Percentiles rank a stretch among this genome's conserved stretches.
Conservation (phyloP, 2,113 vertebrate genomes). For the Chloropsis cyanopogon region DNA sequence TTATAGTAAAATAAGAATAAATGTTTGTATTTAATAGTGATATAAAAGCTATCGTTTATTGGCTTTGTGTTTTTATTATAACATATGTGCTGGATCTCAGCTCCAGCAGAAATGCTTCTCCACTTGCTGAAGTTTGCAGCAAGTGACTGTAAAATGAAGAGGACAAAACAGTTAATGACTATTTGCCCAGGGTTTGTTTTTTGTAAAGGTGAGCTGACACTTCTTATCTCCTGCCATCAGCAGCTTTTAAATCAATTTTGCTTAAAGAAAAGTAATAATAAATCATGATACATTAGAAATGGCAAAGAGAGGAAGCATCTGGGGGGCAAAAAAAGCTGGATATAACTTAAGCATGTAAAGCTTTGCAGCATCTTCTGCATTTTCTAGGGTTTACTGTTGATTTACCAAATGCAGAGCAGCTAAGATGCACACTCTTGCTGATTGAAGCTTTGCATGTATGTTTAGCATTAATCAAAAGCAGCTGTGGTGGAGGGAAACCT, state of each 20-base stretch:
- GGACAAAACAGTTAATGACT: background rate
- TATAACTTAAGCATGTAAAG: background rate
- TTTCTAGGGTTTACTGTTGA: constrained; percentile 45
- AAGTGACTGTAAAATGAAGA: background rate
- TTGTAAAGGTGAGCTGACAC: background rate
- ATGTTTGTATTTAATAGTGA: constrained; percentile 49
- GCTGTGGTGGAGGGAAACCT: constrained; percentile 40
- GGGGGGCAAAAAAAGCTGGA: background rate
- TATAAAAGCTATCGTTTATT: constrained; percentile 19
- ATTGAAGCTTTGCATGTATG: constrained; percentile 47
- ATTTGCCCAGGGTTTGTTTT: background rate
- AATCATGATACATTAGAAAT: background rate
- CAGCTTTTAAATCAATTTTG: constrained; percentile 1
- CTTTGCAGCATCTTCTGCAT: constrained; percentile 41
- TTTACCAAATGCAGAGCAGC: background rate
- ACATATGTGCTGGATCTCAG: background rate
- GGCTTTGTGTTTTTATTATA: background rate
- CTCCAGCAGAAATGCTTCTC: background rate
- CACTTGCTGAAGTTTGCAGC: background rate
- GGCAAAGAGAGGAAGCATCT: background rate
- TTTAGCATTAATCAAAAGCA: constrained; percentile 61
- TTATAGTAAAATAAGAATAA: constrained; percentile 53
- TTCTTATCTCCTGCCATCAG: background rate
- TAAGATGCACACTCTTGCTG: constrained; percentile 28
- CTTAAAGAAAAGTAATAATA: background rate